Conservation (phyloP, 2,888 invertebrate genomes). For the Himalopsyche kuldschensis region DNA sequence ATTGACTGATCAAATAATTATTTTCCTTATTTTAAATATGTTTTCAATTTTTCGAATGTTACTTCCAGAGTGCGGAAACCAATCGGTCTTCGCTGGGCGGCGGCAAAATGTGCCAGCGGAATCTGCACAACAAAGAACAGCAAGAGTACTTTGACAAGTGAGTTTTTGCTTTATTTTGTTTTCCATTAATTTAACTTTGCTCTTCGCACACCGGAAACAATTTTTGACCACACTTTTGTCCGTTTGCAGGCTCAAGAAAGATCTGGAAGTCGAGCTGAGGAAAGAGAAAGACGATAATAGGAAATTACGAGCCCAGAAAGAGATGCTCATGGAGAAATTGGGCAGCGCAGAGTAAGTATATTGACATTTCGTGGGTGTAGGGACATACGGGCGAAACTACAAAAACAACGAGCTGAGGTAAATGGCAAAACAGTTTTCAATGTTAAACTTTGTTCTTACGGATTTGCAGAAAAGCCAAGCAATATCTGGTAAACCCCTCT, state of each 20-base stretch:
- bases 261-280: conserved; percentile 5
- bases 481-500: too few relatives aligned
- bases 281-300: neutral
- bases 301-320: neutral
- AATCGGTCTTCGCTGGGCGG: neutral
- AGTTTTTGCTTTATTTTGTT: neutral
- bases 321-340: neutral
- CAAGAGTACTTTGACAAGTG: neutral
- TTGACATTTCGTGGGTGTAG: too few relatives aligned
- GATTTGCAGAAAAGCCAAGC: too few relatives aligned
- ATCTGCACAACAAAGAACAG: neutral
- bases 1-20: too few relatives aligned
- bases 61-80: neutral
- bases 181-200: too few relatives aligned
- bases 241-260: neutral
- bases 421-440: too few relatives aligned
- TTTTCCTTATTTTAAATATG: too few relatives aligned
- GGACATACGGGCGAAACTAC: too few relatives aligned
- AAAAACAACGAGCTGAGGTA: too few relatives aligned
- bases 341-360: neutral
- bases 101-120: neutral
- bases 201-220: too few relatives aligned
- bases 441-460: too few relatives aligned
- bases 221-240: too few relatives aligned
- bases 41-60: neutral